A percentile compares a stretch with the other conserved stretches of the same genome.
Evolutionary conservation across 2,888 invertebrate genomes (phyloP).

Genomic region (Drosophila hawaiiensis): DNA sequence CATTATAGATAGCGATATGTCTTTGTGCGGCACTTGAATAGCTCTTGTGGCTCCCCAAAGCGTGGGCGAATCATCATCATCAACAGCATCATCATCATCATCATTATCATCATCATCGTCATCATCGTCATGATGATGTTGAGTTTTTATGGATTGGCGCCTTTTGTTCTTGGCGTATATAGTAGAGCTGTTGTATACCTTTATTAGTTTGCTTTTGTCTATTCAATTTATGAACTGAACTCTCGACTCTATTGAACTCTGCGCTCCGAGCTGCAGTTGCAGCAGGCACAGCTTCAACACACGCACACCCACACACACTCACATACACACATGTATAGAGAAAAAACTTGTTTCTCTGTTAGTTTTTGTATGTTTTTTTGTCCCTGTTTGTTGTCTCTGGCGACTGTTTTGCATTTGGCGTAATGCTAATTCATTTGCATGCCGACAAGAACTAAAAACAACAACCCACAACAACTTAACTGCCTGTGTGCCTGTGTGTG

Average conservation of each 20-base stretch:
- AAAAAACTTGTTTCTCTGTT: constrained; percentile 49
- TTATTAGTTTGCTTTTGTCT: constrained; percentile 74
- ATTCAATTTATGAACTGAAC: constrained; percentile 68
- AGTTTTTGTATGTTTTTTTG: constrained; percentile 5
- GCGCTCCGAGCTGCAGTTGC: constrained; percentile 33
- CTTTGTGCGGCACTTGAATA: constrained; percentile 67
- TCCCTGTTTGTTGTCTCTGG: constrained; percentile 15
- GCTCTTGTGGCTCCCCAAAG: constrained; percentile 29
- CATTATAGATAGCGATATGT: constrained; percentile 62
- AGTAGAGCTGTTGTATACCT: constrained; percentile 41
- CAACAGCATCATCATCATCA: constrained; percentile 9
- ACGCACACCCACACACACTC: background rate
- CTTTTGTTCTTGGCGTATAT: constrained; percentile 50
- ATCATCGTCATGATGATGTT: constrained; percentile 2
- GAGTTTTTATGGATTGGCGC: constrained; percentile 56
- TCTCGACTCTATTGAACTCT: constrained; percentile 62
- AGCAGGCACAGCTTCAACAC: constrained; percentile 35
- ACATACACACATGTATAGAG: background rate
- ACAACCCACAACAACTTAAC: constrained; percentile 37
- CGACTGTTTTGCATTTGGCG: constrained; percentile 67
- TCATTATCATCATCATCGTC: constrained; percentile 1
- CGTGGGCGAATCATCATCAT: constrained; percentile 52
- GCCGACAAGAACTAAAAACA: constrained; percentile 35
- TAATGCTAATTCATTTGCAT: constrained; percentile 75
- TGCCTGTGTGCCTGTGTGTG: constrained; percentile 11